Percentiles rank a stretch among this genome's conserved stretches.
Conservation (phyloP, 2,797 vertebrate species). For the Loriculus beryllinus region DNA sequence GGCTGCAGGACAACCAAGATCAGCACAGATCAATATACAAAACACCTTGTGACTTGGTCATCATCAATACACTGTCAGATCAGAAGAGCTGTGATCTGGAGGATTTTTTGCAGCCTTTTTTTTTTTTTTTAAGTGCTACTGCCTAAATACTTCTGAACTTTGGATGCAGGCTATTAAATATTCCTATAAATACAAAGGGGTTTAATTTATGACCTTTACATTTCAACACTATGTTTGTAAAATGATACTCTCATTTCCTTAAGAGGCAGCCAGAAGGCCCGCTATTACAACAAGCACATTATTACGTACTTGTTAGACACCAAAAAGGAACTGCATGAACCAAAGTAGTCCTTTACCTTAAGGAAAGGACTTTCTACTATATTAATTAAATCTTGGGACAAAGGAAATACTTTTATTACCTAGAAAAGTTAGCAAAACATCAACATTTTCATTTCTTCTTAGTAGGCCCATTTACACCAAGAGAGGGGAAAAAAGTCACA, state of each 20-base stretch:
- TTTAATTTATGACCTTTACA: not conserved
- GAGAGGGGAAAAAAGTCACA: not conserved
- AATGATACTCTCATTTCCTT: not conserved
- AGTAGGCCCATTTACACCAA: not conserved
- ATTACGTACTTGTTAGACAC: not conserved
- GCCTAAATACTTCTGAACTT: not conserved
- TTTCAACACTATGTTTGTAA: not conserved
- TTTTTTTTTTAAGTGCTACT: not conserved
- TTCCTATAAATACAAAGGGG: not conserved
- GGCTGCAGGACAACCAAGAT: not conserved
- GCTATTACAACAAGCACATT: not conserved
- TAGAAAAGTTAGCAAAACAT: not conserved
- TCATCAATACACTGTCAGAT: not conserved
- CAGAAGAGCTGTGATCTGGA: not conserved
- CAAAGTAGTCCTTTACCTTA: not conserved
- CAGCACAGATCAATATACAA: fast-evolving
- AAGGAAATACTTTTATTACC: not conserved
- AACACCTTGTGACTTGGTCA: not conserved
- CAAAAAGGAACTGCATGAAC: not conserved
- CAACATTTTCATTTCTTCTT: not conserved
- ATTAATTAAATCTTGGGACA: not conserved
- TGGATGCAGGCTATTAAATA: not conserved
- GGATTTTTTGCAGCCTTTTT: too few species aligned
- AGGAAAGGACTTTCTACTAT: not conserved
- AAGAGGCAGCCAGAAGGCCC: not conserved